Conservation (phyloP, 1,140 invertebrate species). For the Holotrichia oblita region DNA sequence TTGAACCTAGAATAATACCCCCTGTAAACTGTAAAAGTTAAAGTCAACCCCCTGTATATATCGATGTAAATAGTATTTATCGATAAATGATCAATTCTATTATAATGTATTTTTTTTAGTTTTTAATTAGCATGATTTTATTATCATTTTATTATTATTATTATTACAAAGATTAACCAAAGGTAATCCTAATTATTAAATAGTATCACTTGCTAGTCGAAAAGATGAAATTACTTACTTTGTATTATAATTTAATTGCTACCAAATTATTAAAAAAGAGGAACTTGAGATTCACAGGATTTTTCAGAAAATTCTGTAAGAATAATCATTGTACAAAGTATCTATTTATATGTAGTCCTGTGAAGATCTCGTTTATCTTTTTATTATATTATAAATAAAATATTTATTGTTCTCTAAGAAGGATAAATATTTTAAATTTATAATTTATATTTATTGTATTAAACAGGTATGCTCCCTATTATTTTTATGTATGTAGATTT, state of each 20-base stretch:
- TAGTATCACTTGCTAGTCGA: constrained; percentile 39
- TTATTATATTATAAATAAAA: neutral
- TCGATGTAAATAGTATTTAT: constrained; percentile 54
- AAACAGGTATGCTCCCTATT: constrained; percentile 56
- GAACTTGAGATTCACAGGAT: neutral
- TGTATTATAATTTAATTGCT: neutral
- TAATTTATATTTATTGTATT: constrained; percentile 50
- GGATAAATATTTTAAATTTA: constrained; percentile 24
- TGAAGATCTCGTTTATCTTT: neutral
- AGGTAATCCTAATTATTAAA: constrained; percentile 50
- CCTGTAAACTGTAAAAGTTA: constrained; percentile 57
- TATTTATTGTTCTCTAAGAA: constrained; percentile 41
- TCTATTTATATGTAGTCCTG: neutral
- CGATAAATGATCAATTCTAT: constrained; percentile 45
- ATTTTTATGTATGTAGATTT: constrained; percentile 36
- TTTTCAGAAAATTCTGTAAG: neutral
- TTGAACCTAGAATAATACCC: constrained; percentile 46
- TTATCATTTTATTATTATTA: constrained; percentile 39
- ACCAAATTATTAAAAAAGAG: too few relatives aligned
- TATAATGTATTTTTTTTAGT: constrained; percentile 36
- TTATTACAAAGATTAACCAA: constrained; percentile 51
- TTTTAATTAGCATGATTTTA: constrained; percentile 53
- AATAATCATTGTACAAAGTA: neutral
- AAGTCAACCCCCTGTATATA: constrained; percentile 47
- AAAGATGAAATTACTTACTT: constrained; percentile 43